Conservation (phyloP, 2,797 vertebrate species). For the Premnoplex brunnescens region DNA sequence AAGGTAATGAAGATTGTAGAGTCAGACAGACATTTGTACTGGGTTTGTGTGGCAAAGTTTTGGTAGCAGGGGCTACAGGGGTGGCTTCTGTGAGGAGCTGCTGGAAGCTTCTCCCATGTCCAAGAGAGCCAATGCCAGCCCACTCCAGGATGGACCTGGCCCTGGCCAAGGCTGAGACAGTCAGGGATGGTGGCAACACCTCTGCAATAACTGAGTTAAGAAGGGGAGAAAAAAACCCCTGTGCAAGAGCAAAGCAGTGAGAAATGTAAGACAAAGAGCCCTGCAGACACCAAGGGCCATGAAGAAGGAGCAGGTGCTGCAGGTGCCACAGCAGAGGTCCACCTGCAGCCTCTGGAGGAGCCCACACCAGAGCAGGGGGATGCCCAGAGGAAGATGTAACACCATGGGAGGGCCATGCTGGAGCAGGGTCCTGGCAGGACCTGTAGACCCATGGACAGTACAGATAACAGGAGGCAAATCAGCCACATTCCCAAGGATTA, state of each 20-base stretch:
- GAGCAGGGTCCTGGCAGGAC: neutral
- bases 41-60: neutral
- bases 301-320: neutral
- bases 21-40: neutral
- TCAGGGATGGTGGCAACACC: neutral
- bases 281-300: neutral
- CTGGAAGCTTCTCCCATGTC: neutral
- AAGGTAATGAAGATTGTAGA: neutral
- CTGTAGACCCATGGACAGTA: neutral
- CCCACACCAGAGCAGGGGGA: no score
- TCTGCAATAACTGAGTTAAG: neutral
- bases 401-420: fast-evolving
- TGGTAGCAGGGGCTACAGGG: neutral
- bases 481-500: neutral
- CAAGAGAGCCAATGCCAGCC: neutral
- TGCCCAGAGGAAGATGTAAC: neutral
- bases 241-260: neutral
- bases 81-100: neutral
- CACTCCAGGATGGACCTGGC: neutral
- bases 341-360: neutral
- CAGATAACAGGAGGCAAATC: neutral
- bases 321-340: neutral
- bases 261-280: neutral
- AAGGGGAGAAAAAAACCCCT: neutral
- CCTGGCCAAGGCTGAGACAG: neutral